Conservation (phyloP, 1,140 invertebrate species). For the Drosophila tristis region DNA sequence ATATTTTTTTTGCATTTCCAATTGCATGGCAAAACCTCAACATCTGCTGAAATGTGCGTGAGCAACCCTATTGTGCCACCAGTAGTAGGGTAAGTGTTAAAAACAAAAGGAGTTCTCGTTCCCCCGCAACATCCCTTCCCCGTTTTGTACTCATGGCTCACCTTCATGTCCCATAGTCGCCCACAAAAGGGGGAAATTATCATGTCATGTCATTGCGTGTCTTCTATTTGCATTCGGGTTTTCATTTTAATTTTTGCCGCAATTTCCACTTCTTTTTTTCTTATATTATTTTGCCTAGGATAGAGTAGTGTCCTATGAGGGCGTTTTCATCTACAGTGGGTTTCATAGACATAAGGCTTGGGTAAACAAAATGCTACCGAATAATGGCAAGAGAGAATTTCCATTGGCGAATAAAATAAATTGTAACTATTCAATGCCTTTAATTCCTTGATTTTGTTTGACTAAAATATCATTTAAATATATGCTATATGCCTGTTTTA, state of each 20-base stretch:
- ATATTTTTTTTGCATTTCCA: slow-evolving; percentile 48
- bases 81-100: slow-evolving; percentile 64
- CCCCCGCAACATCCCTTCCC: slow-evolving; percentile 1
- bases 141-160: slow-evolving; percentile 20
- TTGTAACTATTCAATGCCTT: no score
- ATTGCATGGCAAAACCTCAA: slow-evolving; percentile 60
- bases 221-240: slow-evolving; percentile 66
- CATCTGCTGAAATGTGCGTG: slow-evolving; percentile 77
- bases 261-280: slow-evolving; percentile 51
- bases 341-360: background rate
- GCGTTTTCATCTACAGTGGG: slow-evolving; percentile 9
- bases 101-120: slow-evolving; percentile 69
- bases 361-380: background rate
- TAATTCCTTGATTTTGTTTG: no score
- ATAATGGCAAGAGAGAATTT: no score
- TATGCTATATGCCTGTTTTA: background rate
- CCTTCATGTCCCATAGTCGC: slow-evolving; percentile 21
- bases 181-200: slow-evolving; percentile 63
- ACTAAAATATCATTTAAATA: background rate
- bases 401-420: no score
- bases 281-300: slow-evolving; percentile 36
- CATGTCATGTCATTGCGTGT: slow-evolving; percentile 66
- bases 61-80: slow-evolving; percentile 43
- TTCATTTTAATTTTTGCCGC: slow-evolving; percentile 41
- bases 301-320: slow-evolving; percentile 11